Evolutionary conservation across 2,888 invertebrate species (phyloP), one percentile per base, ranked within the genome.

Genomic region (Epinotia ramella): DNA sequence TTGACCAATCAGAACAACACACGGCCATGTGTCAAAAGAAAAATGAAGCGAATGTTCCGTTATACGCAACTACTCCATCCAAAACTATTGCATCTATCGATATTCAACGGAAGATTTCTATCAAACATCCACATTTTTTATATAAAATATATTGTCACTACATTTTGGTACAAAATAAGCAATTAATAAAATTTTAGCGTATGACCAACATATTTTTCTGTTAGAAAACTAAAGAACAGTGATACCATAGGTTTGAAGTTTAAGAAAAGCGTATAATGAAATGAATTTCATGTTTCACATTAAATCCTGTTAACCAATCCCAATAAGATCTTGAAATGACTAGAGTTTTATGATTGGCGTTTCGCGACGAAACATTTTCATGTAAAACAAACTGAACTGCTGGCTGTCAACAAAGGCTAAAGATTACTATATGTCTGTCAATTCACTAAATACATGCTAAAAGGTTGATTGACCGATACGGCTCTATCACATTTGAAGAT

Each of bases 341-440:
- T 16, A 16, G 9, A 13, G 5, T 11, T n/a, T 20, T 64, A 12
- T 44, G 57, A 73, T 73, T 68, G 73, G 73, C 40, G 33, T 11
- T n/a, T 56, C 11, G 18, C 5, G 16, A 18, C 33, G 40, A 16
- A n/a, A 46, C 13, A 4, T 44, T 67, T 40, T 33, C 70, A 75
- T 44, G 28, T 78, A 79, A 79, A 83, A 82, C 82, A 70, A 13
- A 74, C 53, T 66, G 49, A 13, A 74, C 53, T 66, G 49, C 28
- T 28, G 57, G n/a, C 20, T 18, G 57, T 68, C n/a, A n/a, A n/a
- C n/a, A n/a, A n/a, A n/a, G n/a, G n/a, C n/a, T n/a, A n/a, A n/a
- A n/a, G n/a, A n/a, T n/a, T n/a, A n/a, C n/a, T n/a, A n/a, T n/a
- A n/a, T n/a, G n/a, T n/a, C 20, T 18, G 57, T 68, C 56, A 16